Evolutionary conservation across 2,888 invertebrate species (phyloP), one percentile per base, ranked within the genome.

Genomic region (Abrostola triplasia): DNA sequence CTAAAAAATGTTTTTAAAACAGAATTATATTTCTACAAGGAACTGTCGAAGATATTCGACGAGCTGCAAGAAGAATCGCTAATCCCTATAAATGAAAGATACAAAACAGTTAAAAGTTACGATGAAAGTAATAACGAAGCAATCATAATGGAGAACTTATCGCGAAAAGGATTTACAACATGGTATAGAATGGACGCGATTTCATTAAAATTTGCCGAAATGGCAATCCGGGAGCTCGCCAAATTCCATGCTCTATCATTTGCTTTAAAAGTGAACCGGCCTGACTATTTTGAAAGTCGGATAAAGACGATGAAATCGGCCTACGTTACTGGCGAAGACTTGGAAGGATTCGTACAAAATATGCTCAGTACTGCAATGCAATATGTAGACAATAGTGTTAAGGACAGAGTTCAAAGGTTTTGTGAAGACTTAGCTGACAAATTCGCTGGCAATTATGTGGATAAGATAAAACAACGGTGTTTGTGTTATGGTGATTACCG

Each of bases 401-500:
- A 75, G 55, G 57, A 54, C 0, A 84, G 75, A 66, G 56, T 85
- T 6, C 67, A 68, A 0, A 73, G 73, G 0, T 82, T 82, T 44
- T 63, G 77, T 13, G 61, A 70, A 0, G 63, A 42, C 5, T 65
- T 82, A 5, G 35, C 74, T 0, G 75, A 84, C 0, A 86, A 80
- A 41, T 81, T 76, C 67, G 53, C 54, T 0, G 66, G 73, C 8
- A 83, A 86, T 63, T 67, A 77, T 10, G 67, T 65, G n/a, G 84
- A 85, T 0, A 67, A 71, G 35, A 62, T 64, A 9, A 52, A 57
- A 2, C 41, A 78, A n/a, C 64, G 78, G 12, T 87, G 86, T 58
- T 56, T 91, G 6, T 85, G 87, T 50, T 92, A 92, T 67, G 91
- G 92, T 0, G 92, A 92, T 76, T 92, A 84, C 59, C 87, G 86